A percentile compares a stretch with the other conserved stretches of the same genome.
Conservation (phyloP, 2,113 vertebrate genomes). For the Macaca mulatta region DNA sequence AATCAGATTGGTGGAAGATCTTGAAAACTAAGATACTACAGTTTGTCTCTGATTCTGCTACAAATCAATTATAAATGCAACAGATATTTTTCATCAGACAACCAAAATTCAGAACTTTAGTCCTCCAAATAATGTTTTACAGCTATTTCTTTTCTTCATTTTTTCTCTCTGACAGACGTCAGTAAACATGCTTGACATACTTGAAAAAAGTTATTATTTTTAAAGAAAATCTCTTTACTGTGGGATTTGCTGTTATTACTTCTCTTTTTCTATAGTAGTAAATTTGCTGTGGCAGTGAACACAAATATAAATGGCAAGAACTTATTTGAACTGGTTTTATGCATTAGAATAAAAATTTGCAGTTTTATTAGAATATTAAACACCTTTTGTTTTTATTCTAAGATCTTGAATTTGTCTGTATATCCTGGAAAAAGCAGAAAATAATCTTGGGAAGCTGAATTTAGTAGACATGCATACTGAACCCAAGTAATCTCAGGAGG, state of each 20-base stretch:
- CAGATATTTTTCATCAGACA: background rate
- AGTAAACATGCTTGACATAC: background rate
- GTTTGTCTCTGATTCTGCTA: background rate
- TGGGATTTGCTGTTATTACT: background rate
- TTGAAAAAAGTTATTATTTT: background rate
- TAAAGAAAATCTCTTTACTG: background rate
- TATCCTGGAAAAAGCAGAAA: background rate
- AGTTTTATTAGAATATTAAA: background rate
- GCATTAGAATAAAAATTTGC: background rate
- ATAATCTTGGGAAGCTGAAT: background rate
- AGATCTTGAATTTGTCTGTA: background rate
- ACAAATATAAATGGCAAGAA: background rate
- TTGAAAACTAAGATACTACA: background rate
- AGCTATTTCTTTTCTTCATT: background rate
- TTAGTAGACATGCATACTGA: background rate
- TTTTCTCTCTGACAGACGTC: background rate
- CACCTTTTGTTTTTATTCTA: background rate
- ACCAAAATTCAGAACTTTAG: background rate
- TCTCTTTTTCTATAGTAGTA: background rate
- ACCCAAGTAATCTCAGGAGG: background rate
- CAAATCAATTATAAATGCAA: background rate
- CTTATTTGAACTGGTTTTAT: background rate
- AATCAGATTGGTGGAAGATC: background rate
- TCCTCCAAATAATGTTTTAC: background rate
- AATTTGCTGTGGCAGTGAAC: background rate